Base-by-base conservation (phyloP, 1,140 invertebrate genomes). In the Zaprionus kolodkinae region DNA sequence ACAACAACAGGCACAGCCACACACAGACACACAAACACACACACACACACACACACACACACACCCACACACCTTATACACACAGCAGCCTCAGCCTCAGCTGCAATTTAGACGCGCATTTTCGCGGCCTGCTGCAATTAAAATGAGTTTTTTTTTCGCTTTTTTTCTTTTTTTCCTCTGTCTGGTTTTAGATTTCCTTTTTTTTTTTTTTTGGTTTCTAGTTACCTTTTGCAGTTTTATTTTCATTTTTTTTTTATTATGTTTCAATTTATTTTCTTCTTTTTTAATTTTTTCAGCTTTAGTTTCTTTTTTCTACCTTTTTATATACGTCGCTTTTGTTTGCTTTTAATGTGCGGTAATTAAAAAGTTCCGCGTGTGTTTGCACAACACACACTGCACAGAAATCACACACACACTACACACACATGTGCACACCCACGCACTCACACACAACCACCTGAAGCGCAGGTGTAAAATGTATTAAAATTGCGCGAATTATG, bases 291-390 rank as follows among this genome's bases (percentile, higher is more conserved):
- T 25, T 21, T 10, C 25, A 13, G 25, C 13, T 55, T 55, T 55
- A 17, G 15, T 50, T 17, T 15, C 15, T 12, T 50, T 17, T 33
- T 55, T 2, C 27, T 25, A 1, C 5, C 52, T 33, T 15, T 55
- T 55, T 33, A 0, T 33, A 12, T 10, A 1, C 25, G 21, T 21
- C 17, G 72, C 73, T 75, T 80, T 81, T 88, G 84, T 88, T 88
- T 80, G 84, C 64, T 73, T 75, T 75, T 84, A 87, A 81, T 75
- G 80, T 64, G 62, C 65, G 72, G 66, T 88, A 87, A 87, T 88
- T 87, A 87, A 88, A 87, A 87, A 69, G 45, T 66, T 59, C 50
- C 54, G 62, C 3, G 11, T 50, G 45, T 50, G 45, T 50, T 50
- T 50, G 17, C 45, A 25, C 45, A 50, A 50, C 45, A 50, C 15